Evolutionary conservation across 2,888 invertebrate species (phyloP), one percentile per base, ranked within the genome.

Genomic region (Acronicta aceris): DNA sequence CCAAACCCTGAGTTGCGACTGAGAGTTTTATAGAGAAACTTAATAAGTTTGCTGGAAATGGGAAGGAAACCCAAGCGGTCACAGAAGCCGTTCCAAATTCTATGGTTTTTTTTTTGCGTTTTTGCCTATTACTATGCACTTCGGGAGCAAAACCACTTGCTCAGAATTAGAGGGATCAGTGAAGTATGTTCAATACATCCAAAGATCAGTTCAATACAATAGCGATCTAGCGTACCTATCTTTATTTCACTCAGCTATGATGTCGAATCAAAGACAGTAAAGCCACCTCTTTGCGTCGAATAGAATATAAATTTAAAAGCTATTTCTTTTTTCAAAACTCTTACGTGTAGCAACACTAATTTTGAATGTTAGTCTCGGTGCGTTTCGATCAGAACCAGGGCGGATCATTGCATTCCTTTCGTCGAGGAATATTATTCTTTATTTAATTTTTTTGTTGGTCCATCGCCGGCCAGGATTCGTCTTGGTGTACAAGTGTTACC

Each of bases 401-500:
- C 81, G 62, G 47, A 50, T 63, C 75, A 76, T 64, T 71, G 71
- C 59, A 74, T 71, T 74, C 74, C 74, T 50, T 74, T 62, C 48
- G 17, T 41, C 15, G 45, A 49, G 38, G 16, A 59, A 66, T 71
- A 71, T 46, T 38, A 50, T 71, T 76, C 81, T 78, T 75, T 71
- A 74, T 80, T 74, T 73, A 60, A 9, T 42, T 71, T 68, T 71
- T 77, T 79, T 65, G 78, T 78, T 65, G 79, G 71, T 55, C 51
- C 51, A 41, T 60, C 58, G 57, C 63, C 79, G 73, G 70, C 58
- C 83, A 88, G 89, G 88, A 92, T 92, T 92, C 91, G 91, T 90
- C 88, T 88, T 88, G 92, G 86, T 85, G 75, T 82, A 87, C 90
- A 89, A 89, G 89, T 92, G 88, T 86, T 85, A 79, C 76, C 76